Evolutionary conservation across 2,888 invertebrate genomes (phyloP), one percentile per base, ranked within the genome.

Genomic region (Ypsolopha sequella): DNA sequence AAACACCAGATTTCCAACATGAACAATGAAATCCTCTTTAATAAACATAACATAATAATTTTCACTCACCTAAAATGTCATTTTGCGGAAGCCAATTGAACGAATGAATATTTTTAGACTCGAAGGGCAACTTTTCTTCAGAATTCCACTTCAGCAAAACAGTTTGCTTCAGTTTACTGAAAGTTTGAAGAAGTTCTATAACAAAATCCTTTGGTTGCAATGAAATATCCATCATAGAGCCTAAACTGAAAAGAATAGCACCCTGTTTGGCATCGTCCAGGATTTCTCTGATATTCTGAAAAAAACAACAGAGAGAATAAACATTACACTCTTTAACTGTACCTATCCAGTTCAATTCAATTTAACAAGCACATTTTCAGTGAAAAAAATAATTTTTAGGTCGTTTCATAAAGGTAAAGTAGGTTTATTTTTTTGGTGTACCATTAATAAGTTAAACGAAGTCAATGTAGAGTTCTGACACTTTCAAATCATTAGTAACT

Each of bases 81-180:
- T 82, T 78, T 58, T 91, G 91, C 0, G 90, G 90, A 35, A 89
- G 60, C 90, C 90, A 91, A 52, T 86, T 82, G 49, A 63, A 61
- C 6, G 80, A 68, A 45, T 76, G 69, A 0, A 90, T 76, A 58
- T 89, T 88, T 0, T 67, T 51, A 0, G 86, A 73, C 52, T 78
- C 67, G 9, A 74, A 78, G 0, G 77, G 74, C 6, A 78, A 60
- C 3, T 61, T 63, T 36, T 80, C 79, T 43, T 77, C 67, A 56
- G 51, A 45, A 36, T 86, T 85, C 64, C 79, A 88, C 59, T 87
- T 88, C 82, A 87, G 85, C 0, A 88, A 54, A 1, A 88, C 68
- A 7, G 72, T 65, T 54, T 84, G 79, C 51, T 76, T 74, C 35
- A 87, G 55, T 14, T 68, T 64, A 0, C 66, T 62, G 50, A 88